Evolutionary conservation across 92 coral and sea anemone species (phyloP).

Genomic region (Porites divaricata): DNA sequence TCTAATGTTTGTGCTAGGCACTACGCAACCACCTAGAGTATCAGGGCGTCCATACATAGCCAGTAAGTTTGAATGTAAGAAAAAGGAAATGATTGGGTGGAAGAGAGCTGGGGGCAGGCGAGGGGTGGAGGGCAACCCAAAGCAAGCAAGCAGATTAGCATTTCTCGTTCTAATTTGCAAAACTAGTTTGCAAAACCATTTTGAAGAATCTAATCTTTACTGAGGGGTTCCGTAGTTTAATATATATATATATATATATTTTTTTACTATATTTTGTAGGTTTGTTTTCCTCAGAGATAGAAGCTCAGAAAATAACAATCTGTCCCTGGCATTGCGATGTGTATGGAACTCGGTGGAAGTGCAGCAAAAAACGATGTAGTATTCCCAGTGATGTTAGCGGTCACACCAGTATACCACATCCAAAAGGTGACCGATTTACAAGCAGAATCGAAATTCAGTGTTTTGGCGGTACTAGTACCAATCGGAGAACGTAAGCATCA

Average conservation of each 20-base stretch:
- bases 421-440: conserved; percentile 18
- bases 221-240: background rate
- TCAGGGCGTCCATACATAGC: no score
- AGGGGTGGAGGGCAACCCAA: no score
- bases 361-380: conserved; percentile 18
- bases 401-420: conserved; percentile 3
- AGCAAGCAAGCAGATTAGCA: no score
- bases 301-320: conserved; percentile 3
- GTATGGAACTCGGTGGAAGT: conserved; percentile 28
- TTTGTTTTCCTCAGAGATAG: background rate
- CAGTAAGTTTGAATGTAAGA: no score
- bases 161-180: no score
- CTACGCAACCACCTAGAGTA: no score
- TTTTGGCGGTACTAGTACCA: background rate
- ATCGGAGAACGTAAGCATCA: conserved; percentile 18
- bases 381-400: background rate
- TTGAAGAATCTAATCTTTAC: background rate
- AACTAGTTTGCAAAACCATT: no score
- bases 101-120: no score
- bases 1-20: no score
- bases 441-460: background rate
- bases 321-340: conserved; percentile 27
- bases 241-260: background rate
- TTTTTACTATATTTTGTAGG: background rate
- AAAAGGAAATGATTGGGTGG: no score